phyloP scores from a whole-genome alignment of 2,113 vertebrate species.

The Notarius lentiginosus region DNA sequence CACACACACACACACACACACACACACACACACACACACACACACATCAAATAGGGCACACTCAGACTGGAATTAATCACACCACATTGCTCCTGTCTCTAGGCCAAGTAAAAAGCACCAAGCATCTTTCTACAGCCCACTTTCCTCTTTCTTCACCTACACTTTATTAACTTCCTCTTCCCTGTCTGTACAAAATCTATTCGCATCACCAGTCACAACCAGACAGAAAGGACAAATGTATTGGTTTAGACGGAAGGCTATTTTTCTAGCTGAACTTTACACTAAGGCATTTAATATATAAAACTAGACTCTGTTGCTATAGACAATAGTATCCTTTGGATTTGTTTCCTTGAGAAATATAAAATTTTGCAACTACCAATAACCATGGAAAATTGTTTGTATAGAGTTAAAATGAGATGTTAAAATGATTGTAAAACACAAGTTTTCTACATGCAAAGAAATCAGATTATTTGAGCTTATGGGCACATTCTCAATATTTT shows the following conservation, averaged over 20 bases:
- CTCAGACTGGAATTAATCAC: conserved; percentile 72
- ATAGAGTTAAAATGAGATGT: neutral
- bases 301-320: neutral
- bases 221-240: conserved; percentile 17
- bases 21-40: neutral
- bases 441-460: neutral
- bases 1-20: neutral
- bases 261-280: conserved; percentile 4
- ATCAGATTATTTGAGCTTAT: neutral
- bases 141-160: conserved; percentile 45
- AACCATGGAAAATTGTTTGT: neutral
- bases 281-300: conserved; percentile 6
- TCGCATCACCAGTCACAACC: neutral
- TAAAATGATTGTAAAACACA: neutral
- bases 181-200: conserved; percentile 14
- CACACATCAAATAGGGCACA: conserved; percentile 57
- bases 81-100: conserved; percentile 66
- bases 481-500: neutral
- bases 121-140: conserved; percentile 56
- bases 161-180: conserved; percentile 39
- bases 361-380: neutral
- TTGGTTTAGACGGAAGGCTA: neutral
- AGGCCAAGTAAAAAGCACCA: conserved; percentile 54
- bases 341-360: neutral
- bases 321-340: neutral